Base-by-base conservation (phyloP, 2,797 vertebrate species). In the Diplodus sargus region DNA sequence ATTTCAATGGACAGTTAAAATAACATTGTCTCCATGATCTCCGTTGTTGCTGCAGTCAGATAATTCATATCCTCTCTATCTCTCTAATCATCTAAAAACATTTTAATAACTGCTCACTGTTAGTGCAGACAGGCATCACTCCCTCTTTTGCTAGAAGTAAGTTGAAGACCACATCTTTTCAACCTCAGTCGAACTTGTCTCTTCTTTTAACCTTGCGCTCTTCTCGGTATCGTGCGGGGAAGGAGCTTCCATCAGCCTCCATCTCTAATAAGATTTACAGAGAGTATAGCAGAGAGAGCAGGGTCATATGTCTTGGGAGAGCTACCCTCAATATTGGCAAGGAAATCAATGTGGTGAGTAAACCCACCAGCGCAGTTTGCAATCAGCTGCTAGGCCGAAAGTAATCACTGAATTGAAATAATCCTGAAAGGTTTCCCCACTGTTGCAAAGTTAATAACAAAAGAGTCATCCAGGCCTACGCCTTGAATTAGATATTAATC, bases 321-420 rank as follows among this genome's bases (percentile, higher is more conserved):
- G 95, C 90, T 89, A 91, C 86, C 93, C 92, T 93, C 95, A 95
- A 95, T 96, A 96, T 94, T 96, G 96, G 93, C 95, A 91, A 94
- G 92, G 90, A 96, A 96, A 97, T 98, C 96, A 95, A 97, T 98
- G 96, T 90, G 90, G 88, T 87, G 91, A 95, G 93, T 96, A 97
- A 97, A 96, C 96, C 94, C 94, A 90, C 88, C 92, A 90, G 92
- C 91, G 88, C 49, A 90, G 90, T 93, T 84, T 92, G 90, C 94
- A 96, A 95, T 97, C 94, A 95, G 94, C 95, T 88, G 83, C 90
- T 92, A 87, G 88, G 92, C 95, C 94, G 92, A 94, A 95, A 94
- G 94, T 94, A 94, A 93, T 94, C 92, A 92, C 83, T 92, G 94
- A 95, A 96, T 96, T 94, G 95, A 96, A 95, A 93, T 95, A 96